Evolutionary conservation across 2,113 vertebrate species (phyloP), one percentile per base, ranked within the genome.

Genomic region (Gobiocypris rarus): DNA sequence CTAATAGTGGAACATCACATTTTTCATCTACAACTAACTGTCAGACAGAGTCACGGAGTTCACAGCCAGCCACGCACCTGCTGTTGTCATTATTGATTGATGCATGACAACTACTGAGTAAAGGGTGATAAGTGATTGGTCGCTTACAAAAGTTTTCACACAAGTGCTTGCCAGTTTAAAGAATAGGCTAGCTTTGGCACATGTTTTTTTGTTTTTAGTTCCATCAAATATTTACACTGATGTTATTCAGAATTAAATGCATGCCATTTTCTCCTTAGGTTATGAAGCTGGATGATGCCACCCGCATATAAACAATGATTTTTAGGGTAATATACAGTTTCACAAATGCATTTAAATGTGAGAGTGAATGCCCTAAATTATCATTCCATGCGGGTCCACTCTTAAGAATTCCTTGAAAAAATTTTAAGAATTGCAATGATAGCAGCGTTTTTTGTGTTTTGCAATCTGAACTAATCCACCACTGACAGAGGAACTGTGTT

Each of bases 31-130:
- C 41, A 19, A 38, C 9, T n/a, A 28, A 61, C 75, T 58, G 52
- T 17, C 11, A 77, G 5, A 28, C 9, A 17, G 6, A n/a, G 75
- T 17, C 56, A 26, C 0, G 13, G 9, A 9, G 17, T 9, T 41
- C 45, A 75, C 22, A 24, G 5, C 19, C 63, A 41, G 48, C 48
- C 63, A 31, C 8, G 7, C 80, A 85, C 79, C 83, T 83, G 86
- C 63, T 81, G 22, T 26, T 50, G 56, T 52, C 59, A 76, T 26
- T 48, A 48, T 34, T 73, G 28, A 48, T n/a, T 43, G 41, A 3
- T 26, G 28, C 31, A n/a, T 26, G 10, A 59, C 38, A 71, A 48
- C 2, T 11, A 17, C 6, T 54, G 17, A 54, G 17, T 71, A 56
- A 75, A 82, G 28, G 28, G 9, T 14, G 28, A 69, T 41, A 45